These are phyloP conservation scores for Myotis lucifugus DNA, from an alignment of 2,113 vertebrate genomes.

Conservation along the genomic window DNA sequence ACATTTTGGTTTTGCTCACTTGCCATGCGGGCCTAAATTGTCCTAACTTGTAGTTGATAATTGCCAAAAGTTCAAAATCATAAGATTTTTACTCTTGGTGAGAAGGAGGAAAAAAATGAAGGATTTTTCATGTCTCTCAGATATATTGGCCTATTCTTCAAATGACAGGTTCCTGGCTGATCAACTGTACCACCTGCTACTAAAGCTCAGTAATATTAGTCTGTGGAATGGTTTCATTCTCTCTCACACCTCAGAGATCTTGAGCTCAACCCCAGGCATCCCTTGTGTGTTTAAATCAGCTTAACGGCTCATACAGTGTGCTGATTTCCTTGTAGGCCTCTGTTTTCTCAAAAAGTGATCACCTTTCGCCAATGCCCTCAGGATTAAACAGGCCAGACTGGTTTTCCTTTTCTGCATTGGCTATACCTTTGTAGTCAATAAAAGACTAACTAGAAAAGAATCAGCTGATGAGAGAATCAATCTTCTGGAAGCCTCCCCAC, in stretches of 20 bases:
- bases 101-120: slow-evolving; percentile 74
- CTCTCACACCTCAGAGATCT: slow-evolving; percentile 91
- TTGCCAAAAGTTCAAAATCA: slow-evolving; percentile 79
- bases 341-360: slow-evolving; percentile 98
- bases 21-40: slow-evolving; percentile 60
- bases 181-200: slow-evolving; percentile 90
- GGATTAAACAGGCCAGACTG: slow-evolving; percentile 96
- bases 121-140: slow-evolving; percentile 87
- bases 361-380: slow-evolving; percentile 96
- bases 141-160: slow-evolving; percentile 88
- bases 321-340: slow-evolving; percentile 98
- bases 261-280: slow-evolving; percentile 92
- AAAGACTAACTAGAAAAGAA: slow-evolving; percentile 99
- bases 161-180: slow-evolving; percentile 91
- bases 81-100: slow-evolving; percentile 80
- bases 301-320: slow-evolving; percentile 92
- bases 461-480: slow-evolving; percentile 98
- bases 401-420: slow-evolving; percentile 91
- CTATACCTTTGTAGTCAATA: slow-evolving; percentile 99
- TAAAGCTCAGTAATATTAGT: slow-evolving; percentile 92
- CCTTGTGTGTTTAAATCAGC: slow-evolving; percentile 98
- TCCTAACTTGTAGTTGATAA: slow-evolving; percentile 73
- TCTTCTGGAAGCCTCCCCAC: slow-evolving; percentile 98
- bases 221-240: slow-evolving; percentile 92
- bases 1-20: slow-evolving; percentile 36